These are phyloP conservation scores for Coracias cyanogaster DNA, from an alignment of 2,797 vertebrate species.

Conservation along the genomic window DNA sequence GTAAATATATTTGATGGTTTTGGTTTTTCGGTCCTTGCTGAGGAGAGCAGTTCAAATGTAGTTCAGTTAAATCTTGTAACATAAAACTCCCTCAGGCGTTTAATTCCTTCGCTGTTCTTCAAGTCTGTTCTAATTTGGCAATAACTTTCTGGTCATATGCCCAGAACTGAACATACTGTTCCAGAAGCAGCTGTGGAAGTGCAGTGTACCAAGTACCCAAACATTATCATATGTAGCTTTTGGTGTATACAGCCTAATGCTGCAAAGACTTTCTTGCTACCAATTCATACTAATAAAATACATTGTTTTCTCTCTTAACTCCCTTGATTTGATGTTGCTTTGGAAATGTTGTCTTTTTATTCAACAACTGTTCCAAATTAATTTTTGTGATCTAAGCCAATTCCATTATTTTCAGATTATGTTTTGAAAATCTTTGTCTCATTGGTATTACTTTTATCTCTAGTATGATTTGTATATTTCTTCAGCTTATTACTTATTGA, in stretches of 20 bases:
- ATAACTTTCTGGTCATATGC: neutral
- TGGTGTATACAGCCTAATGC: neutral
- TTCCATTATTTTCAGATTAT: neutral
- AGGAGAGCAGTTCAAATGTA: neutral
- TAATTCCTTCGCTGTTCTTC: neutral
- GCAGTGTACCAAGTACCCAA: neutral
- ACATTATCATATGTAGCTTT: neutral
- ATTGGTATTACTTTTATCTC: neutral
- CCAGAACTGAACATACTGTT: neutral
- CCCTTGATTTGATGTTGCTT: neutral
- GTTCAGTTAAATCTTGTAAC: neutral
- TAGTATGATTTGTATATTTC: neutral
- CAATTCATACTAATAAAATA: neutral
- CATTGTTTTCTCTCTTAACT: neutral
- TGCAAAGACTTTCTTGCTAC: neutral
- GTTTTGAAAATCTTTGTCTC: neutral
- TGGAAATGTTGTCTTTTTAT: neutral
- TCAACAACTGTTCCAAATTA: neutral
- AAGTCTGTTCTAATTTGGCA: neutral
- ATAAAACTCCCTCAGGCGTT: neutral
- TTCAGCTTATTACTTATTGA: neutral
- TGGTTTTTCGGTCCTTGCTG: accelerated
- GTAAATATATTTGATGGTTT: neutral
- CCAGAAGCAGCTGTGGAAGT: neutral
- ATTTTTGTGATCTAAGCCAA: neutral